Evolutionary conservation across 2,797 vertebrate genomes (phyloP), one percentile per base, ranked within the genome.

Genomic region (Ptychadena robeensis): DNA sequence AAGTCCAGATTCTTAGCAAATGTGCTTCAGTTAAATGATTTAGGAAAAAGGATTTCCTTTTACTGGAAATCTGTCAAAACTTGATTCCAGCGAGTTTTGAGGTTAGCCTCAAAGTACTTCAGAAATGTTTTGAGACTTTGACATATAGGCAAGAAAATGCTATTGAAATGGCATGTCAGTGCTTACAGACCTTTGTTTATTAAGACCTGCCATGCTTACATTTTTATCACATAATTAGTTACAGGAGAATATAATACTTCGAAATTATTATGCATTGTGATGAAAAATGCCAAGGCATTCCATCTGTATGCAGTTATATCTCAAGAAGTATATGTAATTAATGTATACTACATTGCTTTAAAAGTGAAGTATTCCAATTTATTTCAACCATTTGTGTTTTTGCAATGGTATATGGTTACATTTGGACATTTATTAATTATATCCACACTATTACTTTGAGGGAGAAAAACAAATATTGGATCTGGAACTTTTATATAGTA

Each of bases 61-160:
- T 80, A 79, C 82, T 77, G 82, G 44, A 76, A 84, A 83, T 79
- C 82, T 83, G 76, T 83, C 82, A 83, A 79, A 84, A 73, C 75
- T 74, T 73, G 76, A 84, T 79, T 73, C 76, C 76, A 80, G 68
- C 27, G 67, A 69, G 70, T 76, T 84, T 84, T 84, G 82, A 84
- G 82, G 82, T 84, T 84, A 84, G 79, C 82, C 82, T 84, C 70
- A 84, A 80, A 84, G 68, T 74, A 64, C 63, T 72, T 22, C 32
- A 79, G 70, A 40, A 31, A 68, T 84, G 67, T 84, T 84, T 70
- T 84, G 34, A 69, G 61, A 28, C 38, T 68, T 79, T 61, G 68
- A 73, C 28, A 73, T 68, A 73, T 28, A 80, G 44, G 48, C 44
- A 79, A 44, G 44, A 74, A 63, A 79, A 84, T 74, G 35, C 14